Conservation (phyloP, 2,888 invertebrate genomes). For the Nomada flava region DNA sequence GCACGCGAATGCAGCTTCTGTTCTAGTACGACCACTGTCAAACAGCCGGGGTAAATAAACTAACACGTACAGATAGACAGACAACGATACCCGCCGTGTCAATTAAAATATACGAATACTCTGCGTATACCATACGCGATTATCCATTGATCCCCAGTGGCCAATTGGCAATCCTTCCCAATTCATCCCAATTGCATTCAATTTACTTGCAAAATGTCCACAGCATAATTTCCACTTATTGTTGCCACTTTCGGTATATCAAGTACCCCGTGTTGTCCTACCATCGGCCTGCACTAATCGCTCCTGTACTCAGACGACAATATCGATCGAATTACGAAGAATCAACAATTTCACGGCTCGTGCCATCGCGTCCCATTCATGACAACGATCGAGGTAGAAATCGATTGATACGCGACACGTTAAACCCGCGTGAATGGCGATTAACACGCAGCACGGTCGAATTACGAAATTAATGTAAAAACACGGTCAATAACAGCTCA, state of each 20-base stretch:
- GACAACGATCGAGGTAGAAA: background rate
- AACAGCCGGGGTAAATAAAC: slow-evolving; percentile 7
- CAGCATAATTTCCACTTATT: slow-evolving; percentile 16
- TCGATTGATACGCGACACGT: background rate
- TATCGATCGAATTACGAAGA: slow-evolving; percentile 37
- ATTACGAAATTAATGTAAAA: background rate
- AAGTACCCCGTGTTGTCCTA: slow-evolving; percentile 9
- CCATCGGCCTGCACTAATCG: slow-evolving; percentile 26
- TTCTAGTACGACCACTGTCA: slow-evolving; percentile 13
- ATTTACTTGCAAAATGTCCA: slow-evolving; percentile 32
- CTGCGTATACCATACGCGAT: background rate
- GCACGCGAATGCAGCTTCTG: slow-evolving; percentile 47
- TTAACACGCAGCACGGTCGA: background rate
- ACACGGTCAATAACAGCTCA: slow-evolving; percentile 22
- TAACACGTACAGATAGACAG: background rate
- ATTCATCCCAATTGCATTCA: slow-evolving; percentile 38
- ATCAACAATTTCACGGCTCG: slow-evolving; percentile 2
- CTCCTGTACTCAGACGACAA: slow-evolving; percentile 7
- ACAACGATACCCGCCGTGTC: background rate
- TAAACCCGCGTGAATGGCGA: background rate
- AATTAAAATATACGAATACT: slow-evolving; percentile 23
- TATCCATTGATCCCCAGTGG: slow-evolving; percentile 3
- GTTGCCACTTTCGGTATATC: slow-evolving; percentile 1
- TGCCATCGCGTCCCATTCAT: background rate
- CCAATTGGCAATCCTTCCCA: slow-evolving; percentile 12